Evolutionary conservation across 2,113 vertebrate genomes (phyloP), one percentile per base, ranked within the genome.

Genomic region (Castor canadensis): DNA sequence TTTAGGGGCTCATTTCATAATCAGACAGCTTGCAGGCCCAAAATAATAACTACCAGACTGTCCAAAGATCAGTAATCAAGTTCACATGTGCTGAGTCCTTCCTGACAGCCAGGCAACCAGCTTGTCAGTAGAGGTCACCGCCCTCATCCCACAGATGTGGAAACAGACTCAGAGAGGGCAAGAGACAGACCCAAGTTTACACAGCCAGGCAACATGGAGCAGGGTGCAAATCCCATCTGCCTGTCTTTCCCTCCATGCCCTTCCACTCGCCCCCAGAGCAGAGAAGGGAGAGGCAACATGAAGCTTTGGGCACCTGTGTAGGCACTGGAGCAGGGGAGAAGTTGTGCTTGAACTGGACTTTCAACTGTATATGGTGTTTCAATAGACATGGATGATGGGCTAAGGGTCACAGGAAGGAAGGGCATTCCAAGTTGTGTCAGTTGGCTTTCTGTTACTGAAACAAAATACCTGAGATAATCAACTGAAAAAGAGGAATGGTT

Each of bases 251-350:
- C 16, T 45, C 7, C 17, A 6, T 0, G 9, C 16, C 71, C 83
- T 64, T 54, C 40, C 20, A n/a, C 20, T 32, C 75, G 58, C 7
- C n/a, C 24, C 9, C 8, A 11, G 67, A 12, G 30, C 62, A 30
- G 30, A 76, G 54, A 15, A 77, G 6, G 16, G 10, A 24, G 6
- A 66, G 24, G 9, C 1, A 6, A 32, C 5, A 12, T 32, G 43
- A 9, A 5, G 67, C 35, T 49, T 7, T 5, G 1, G 10, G 28
- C 28, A 6, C 32, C 49, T 43, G 11, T 10, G 2, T 7, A 76
- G n/a, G 58, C 15, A 3, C 8, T 1, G 47, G 11, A 11, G n/a
- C n/a, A n/a, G n/a, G n/a, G n/a, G n/a, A n/a, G n/a, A 19, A 40
- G 17, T 13, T 28, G 11, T 4, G 0, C 13, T 32, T 49, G 58